Conservation (phyloP, 2,113 vertebrate species). For the Lophius piscatorius region DNA sequence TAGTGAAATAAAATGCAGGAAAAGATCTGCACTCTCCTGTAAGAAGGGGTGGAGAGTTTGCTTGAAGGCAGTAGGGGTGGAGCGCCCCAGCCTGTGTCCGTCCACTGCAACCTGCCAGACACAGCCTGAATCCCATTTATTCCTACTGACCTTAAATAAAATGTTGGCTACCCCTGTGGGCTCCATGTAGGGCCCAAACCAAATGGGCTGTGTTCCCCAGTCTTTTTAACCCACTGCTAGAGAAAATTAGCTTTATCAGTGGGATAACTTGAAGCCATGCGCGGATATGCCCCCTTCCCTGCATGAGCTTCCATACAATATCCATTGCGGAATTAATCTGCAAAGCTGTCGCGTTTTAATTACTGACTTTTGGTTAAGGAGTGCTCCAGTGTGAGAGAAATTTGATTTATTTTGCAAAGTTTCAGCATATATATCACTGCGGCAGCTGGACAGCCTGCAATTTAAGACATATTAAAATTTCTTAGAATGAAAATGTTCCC, state of each 20-base stretch:
- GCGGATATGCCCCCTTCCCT: slow-evolving; percentile 77
- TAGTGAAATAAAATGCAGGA: slow-evolving; percentile 71
- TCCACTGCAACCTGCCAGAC: slow-evolving; percentile 77
- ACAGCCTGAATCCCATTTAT: slow-evolving; percentile 81
- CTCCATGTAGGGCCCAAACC: slow-evolving; percentile 76
- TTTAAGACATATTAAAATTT: slow-evolving; percentile 29
- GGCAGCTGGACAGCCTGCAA: slow-evolving; percentile 32
- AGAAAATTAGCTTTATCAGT: slow-evolving; percentile 83
- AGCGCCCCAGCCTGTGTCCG: slow-evolving; percentile 72
- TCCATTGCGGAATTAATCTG: slow-evolving; percentile 67
- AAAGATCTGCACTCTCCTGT: slow-evolving; percentile 63
- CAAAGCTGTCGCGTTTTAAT: slow-evolving; percentile 81
- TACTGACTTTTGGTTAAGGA: slow-evolving; percentile 70
- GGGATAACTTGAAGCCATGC: slow-evolving; percentile 74
- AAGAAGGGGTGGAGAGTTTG: slow-evolving; percentile 71
- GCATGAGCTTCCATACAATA: slow-evolving; percentile 72
- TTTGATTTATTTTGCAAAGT: slow-evolving; percentile 65
- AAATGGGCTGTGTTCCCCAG: slow-evolving; percentile 75
- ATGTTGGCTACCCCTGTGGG: slow-evolving; percentile 80
- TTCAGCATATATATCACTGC: slow-evolving; percentile 40
- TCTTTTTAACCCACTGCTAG: slow-evolving; percentile 80
- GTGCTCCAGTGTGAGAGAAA: slow-evolving; percentile 50
- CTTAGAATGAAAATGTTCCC: slow-evolving; percentile 25
- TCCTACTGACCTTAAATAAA: slow-evolving; percentile 83
- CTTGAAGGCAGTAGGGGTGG: slow-evolving; percentile 71